These are phyloP conservation scores for Petroica traversi DNA, from an alignment of 2,113 vertebrate genomes.

Conservation along the genomic window DNA sequence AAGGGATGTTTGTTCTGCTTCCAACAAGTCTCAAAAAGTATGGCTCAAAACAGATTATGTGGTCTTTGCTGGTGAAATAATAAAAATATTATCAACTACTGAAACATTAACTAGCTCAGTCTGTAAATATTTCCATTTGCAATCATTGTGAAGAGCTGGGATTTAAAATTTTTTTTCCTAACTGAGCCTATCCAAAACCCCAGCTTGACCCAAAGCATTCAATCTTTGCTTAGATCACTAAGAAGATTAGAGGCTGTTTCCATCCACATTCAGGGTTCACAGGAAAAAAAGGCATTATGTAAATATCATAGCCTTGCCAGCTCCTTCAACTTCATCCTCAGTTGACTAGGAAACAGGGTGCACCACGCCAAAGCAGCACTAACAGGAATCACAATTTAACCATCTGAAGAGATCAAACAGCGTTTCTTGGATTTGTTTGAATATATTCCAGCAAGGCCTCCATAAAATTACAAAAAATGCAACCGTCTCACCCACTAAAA, in stretches of 20 bases:
- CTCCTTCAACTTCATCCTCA: constrained; percentile 35
- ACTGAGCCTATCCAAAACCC: background rate
- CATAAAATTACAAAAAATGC: background rate
- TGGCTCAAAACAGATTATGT: background rate
- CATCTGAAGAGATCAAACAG: constrained; percentile 25
- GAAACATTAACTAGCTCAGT: background rate
- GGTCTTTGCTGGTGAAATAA: background rate
- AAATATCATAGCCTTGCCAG: constrained; percentile 52
- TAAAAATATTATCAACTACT: background rate
- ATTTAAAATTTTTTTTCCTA: background rate
- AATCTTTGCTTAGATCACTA: constrained; percentile 50
- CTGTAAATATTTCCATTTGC: background rate
- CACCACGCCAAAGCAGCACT: constrained; percentile 1
- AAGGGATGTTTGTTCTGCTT: background rate
- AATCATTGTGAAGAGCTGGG: background rate
- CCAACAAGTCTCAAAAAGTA: background rate
- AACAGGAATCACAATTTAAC: constrained; percentile 23
- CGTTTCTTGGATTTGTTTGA: constrained; percentile 1
- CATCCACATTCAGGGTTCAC: constrained; percentile 48
- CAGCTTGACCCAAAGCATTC: constrained; percentile 51
- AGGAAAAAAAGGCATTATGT: constrained; percentile 48
- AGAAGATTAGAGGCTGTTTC: constrained; percentile 61
- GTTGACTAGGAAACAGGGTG: constrained; percentile 15
- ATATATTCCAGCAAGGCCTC: background rate
- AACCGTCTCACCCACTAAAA: background rate